A percentile compares a stretch with the other conserved stretches of the same genome.
These are phyloP conservation scores for Brachypteracias leptosomus DNA, from an alignment of 2,113 vertebrate species.

Conservation along the genomic window DNA sequence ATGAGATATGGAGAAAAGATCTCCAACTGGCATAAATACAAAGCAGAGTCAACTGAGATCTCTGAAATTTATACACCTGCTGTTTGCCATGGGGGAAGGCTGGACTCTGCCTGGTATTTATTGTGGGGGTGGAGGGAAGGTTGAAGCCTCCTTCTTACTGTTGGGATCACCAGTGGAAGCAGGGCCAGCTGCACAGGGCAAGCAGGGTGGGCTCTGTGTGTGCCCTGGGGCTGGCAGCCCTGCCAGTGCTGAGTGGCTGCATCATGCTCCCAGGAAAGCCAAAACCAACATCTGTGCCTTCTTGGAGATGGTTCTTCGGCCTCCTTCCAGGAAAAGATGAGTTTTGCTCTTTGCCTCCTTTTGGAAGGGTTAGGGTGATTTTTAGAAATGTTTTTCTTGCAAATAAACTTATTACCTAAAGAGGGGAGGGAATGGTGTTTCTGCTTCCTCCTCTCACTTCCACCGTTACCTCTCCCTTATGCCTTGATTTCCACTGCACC, in stretches of 20 bases:
- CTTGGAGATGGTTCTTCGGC: neutral
- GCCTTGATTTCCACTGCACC: neutral
- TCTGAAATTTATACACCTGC: neutral
- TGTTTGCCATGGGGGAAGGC: neutral
- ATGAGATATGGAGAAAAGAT: neutral
- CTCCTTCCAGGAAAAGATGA: neutral
- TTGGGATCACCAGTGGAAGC: accelerated
- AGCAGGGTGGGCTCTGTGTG: neutral
- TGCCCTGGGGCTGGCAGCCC: neutral
- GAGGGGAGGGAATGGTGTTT: neutral
- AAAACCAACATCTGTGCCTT: neutral
- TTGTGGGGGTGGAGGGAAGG: neutral
- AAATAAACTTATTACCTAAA: neutral
- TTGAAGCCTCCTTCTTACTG: neutral
- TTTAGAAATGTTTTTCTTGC: neutral
- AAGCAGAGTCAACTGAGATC: neutral
- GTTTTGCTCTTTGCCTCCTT: neutral
- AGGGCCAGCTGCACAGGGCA: neutral
- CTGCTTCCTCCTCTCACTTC: neutral
- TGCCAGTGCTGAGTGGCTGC: neutral
- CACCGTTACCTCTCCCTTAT: neutral
- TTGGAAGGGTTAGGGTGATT: neutral
- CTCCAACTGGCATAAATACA: neutral
- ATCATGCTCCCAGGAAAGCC: neutral
- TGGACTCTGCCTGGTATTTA: neutral